Evolutionary conservation across 2,797 vertebrate species (phyloP).

Genomic region (Nannoperca australis): DNA sequence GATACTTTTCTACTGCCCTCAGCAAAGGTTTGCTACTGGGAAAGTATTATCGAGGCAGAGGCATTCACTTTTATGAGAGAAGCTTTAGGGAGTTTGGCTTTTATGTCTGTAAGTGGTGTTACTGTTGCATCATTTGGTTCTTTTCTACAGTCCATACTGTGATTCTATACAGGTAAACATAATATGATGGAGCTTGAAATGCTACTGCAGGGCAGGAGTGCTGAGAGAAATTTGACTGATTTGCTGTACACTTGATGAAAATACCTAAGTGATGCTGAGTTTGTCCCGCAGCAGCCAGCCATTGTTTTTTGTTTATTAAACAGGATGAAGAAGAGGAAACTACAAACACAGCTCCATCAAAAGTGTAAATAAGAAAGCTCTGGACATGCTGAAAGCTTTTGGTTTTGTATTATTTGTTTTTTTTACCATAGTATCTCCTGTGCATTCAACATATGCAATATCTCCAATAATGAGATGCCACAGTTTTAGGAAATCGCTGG

Average conservation of each 20-base stretch:
- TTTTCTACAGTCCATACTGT: not conserved
- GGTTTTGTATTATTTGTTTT: too few relatives aligned
- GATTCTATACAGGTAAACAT: not conserved
- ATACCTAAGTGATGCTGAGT: not conserved
- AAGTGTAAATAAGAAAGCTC: too few relatives aligned
- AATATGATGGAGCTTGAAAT: not conserved
- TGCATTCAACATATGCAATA: not conserved
- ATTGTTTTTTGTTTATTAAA: not conserved
- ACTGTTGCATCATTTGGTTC: not conserved
- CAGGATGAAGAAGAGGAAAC: not conserved
- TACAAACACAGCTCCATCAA: not conserved
- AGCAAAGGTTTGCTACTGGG: not conserved
- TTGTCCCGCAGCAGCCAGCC: not conserved
- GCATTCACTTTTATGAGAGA: not conserved
- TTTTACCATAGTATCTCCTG: not conserved
- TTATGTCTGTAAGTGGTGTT: constrained; percentile 7
- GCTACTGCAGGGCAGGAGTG: not conserved
- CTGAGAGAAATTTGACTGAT: not conserved
- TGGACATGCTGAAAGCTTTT: too few relatives aligned
- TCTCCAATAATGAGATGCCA: not conserved
- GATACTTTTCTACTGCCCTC: not conserved
- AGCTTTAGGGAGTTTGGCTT: constrained; percentile 10
- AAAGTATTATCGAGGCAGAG: not conserved
- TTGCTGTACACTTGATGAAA: not conserved
- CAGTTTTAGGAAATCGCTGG: not conserved